Base-by-base conservation (phyloP, 1,140 invertebrate genomes). In the Drosophila oshimai region DNA sequence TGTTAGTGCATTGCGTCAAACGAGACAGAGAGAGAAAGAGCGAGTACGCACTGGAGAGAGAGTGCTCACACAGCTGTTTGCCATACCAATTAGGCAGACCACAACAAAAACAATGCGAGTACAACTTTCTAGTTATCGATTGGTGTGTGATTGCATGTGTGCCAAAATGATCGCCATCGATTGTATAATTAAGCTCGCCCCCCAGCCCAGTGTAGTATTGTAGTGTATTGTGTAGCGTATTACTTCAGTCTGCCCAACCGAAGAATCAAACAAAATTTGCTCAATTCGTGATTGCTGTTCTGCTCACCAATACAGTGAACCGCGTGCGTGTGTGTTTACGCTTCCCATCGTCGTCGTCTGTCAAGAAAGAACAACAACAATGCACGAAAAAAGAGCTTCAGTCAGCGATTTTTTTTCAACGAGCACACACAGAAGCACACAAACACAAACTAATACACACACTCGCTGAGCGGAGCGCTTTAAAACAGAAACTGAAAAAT, bases 401-500 rank as follows among this genome's bases (percentile, higher is more conserved):
- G 45, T 69, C 58, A 74, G 65, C 65, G 37, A 69, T 80, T 72
- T 72, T 54, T 54, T 33, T 37, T 47, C 26, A 37, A 31, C 46
- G 29, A 42, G 47, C 70, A 29, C 29, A 51, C 61, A 28, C 41
- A 29, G n/a, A n/a, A n/a, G 31, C 6, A 42, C 53, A 47, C 22
- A 20, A 18, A 34, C 34, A 53, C 55, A 54, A 9, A 36, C 53
- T 7, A 20, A 42, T n/a, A 34, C 37, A 37, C 17, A 51, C 54
- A 55, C 33, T 9, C 18, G 47, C 67, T 46, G 64, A 49, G 68
- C 53, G 53, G 42, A 53, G 55, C 68, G 68, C 55, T 55, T 57
- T 31, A 50, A 71, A 47, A 78, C 65, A 49, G 53, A 64, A 70
- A 57, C 62, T 22, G 58, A 72, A 76, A 74, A 83, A 62, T 72